These are phyloP conservation scores for Dolichoris vasculosae DNA, from an alignment of 1,140 invertebrate species.

Conservation along the genomic window DNA sequence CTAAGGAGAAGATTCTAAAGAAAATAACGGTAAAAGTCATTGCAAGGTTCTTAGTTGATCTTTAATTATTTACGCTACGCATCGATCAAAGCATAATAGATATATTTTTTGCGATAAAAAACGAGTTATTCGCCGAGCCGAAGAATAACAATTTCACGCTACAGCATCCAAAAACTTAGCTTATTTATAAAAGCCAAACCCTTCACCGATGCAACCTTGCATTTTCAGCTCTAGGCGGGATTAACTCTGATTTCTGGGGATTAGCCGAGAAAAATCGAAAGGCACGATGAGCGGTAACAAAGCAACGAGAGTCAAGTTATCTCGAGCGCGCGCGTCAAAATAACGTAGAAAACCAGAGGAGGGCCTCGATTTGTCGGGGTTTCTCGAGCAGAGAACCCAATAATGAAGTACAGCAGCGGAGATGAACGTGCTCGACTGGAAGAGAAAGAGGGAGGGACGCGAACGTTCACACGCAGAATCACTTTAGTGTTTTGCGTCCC, in stretches of 20 bases:
- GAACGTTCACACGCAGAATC: slow-evolving; percentile 67
- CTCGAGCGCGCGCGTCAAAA: slow-evolving; percentile 6
- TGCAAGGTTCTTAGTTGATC: not conserved
- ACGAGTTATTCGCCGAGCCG: not conserved
- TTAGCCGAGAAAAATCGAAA: slow-evolving; percentile 17
- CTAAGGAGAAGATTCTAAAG: not conserved
- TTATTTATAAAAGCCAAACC: too few relatives aligned
- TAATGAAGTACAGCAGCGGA: slow-evolving; percentile 1
- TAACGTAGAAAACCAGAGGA: not conserved
- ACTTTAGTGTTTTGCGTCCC: slow-evolving; percentile 56
- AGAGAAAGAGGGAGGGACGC: slow-evolving; percentile 28
- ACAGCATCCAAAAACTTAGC: not conserved
- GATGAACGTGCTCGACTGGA: slow-evolving; percentile 13
- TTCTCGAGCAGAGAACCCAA: not conserved
- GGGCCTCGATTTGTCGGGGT: not conserved
- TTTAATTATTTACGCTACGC: slow-evolving; percentile 4
- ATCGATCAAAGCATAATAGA: not conserved
- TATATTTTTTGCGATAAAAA: slow-evolving; percentile 5
- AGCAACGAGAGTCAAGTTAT: slow-evolving; percentile 15
- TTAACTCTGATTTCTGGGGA: slow-evolving; percentile 8
- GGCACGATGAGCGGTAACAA: not conserved
- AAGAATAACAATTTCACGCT: not conserved
- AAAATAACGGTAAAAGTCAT: slow-evolving; percentile 9
- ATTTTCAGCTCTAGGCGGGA: not conserved
- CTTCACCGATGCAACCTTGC: not conserved